These are phyloP conservation scores for Pristionchus pacificus DNA, from an alignment of 1,140 invertebrate species.

Conservation along the genomic window DNA sequence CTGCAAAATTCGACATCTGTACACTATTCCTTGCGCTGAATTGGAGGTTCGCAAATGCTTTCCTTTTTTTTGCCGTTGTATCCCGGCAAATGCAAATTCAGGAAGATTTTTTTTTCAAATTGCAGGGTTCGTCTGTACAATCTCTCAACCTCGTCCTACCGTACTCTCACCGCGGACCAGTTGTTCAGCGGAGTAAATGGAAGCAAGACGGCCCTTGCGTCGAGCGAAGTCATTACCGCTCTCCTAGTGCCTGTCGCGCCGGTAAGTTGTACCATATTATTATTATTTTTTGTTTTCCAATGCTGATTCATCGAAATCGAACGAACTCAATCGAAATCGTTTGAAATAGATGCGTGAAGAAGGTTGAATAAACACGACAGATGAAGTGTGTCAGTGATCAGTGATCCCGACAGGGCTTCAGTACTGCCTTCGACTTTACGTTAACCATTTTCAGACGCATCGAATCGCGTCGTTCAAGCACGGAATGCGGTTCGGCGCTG, in stretches of 20 bases:
- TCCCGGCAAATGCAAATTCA: too few relatives aligned
- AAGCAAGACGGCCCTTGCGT: neutral
- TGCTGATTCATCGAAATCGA: too few relatives aligned
- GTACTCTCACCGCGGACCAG: neutral
- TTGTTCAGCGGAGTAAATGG: neutral
- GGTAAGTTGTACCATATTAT: too few relatives aligned
- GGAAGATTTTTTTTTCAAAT: too few relatives aligned
- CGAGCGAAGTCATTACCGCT: neutral
- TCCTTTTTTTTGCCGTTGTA: neutral
- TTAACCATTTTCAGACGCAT: slow-evolving; percentile 1
- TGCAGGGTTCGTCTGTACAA: neutral
- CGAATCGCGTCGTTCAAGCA: neutral
- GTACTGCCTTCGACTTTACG: too few relatives aligned
- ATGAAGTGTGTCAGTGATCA: neutral
- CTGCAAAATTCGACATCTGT: slow-evolving; percentile 1
- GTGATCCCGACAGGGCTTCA: too few relatives aligned
- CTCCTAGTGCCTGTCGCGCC: neutral
- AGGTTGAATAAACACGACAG: too few relatives aligned
- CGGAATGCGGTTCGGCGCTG: slow-evolving; percentile 3
- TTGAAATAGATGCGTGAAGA: too few relatives aligned
- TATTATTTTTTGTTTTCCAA: too few relatives aligned
- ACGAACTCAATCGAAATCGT: too few relatives aligned
- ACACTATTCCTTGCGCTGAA: slow-evolving; percentile 12
- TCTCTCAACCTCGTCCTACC: neutral
- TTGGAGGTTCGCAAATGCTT: too few relatives aligned